phyloP scores from a whole-genome alignment of 2,888 invertebrate genomes.

The Molorchus minor region DNA sequence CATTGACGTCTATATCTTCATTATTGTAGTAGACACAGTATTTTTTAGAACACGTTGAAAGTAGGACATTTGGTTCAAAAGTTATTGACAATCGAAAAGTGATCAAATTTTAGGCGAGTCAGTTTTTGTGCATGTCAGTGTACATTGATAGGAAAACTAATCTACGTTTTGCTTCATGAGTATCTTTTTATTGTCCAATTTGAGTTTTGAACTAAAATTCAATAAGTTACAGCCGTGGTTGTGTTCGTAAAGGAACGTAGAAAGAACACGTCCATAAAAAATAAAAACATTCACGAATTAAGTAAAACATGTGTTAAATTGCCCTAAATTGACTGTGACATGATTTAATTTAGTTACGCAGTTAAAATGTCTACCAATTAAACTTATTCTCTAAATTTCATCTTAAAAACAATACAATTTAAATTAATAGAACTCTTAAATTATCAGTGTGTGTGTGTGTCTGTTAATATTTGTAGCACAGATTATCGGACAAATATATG shows the following conservation, averaged over 20 bases:
- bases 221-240: too few species aligned
- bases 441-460: constrained; percentile 16
- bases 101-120: too few species aligned
- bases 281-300: constrained; percentile 37
- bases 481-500: constrained; percentile 33
- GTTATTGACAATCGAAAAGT: too few species aligned
- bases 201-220: background rate
- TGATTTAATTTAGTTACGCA: constrained; percentile 55
- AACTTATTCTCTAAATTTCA: constrained; percentile 34
- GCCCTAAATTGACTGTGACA: constrained; percentile 59
- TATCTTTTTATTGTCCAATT: background rate
- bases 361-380: constrained; percentile 38
- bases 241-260: constrained; percentile 6
- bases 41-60: too few species aligned
- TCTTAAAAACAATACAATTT: constrained; percentile 32
- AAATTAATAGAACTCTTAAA: constrained; percentile 22
- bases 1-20: too few species aligned
- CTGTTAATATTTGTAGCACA: constrained; percentile 32
- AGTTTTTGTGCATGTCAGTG: too few species aligned
- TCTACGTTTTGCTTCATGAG: background rate
- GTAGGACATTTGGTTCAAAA: too few species aligned
- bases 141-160: too few species aligned
- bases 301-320: constrained; percentile 51
- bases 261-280: constrained; percentile 12
- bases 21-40: too few species aligned